These are phyloP conservation scores for Ammospiza caudacuta DNA, from an alignment of 2,113 vertebrate genomes.

Conservation along the genomic window DNA sequence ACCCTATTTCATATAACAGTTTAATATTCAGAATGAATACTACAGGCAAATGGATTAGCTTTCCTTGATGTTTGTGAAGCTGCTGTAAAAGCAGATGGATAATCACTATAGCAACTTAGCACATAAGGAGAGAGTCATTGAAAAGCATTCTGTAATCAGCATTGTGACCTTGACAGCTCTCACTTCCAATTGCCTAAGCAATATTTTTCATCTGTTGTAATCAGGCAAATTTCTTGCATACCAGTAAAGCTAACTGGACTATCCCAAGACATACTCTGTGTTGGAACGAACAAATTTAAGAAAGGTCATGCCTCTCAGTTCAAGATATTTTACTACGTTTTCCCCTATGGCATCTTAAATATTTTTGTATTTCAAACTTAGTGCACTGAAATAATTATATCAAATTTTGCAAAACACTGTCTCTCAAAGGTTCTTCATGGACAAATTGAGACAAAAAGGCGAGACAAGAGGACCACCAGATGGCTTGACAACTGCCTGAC, in stretches of 20 bases:
- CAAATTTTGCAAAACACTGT: background rate
- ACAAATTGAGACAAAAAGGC: background rate
- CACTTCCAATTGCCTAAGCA: conserved; percentile 29
- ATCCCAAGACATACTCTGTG: background rate
- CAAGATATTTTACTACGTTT: background rate
- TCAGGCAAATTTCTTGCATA: conserved; percentile 5
- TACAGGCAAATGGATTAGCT: conserved; percentile 50
- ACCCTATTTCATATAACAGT: background rate
- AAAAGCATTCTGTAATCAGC: conserved; percentile 52
- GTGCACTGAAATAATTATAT: background rate
- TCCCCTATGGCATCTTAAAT: background rate
- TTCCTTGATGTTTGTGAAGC: conserved; percentile 49
- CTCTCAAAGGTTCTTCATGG: background rate
- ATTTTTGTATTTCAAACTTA: background rate
- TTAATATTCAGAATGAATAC: conserved; percentile 55
- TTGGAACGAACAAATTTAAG: background rate
- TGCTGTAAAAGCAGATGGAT: conserved; percentile 63
- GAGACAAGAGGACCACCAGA: background rate
- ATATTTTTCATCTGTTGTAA: conserved; percentile 45
- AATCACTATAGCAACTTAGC: conserved; percentile 61
- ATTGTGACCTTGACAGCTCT: conserved; percentile 30
- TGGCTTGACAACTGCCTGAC: background rate
- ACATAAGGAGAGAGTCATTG: conserved; percentile 34
- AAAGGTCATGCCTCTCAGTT: background rate
- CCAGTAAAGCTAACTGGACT: background rate